Conservation (phyloP, 2,113 vertebrate genomes). For the Centropus bengalensis region DNA sequence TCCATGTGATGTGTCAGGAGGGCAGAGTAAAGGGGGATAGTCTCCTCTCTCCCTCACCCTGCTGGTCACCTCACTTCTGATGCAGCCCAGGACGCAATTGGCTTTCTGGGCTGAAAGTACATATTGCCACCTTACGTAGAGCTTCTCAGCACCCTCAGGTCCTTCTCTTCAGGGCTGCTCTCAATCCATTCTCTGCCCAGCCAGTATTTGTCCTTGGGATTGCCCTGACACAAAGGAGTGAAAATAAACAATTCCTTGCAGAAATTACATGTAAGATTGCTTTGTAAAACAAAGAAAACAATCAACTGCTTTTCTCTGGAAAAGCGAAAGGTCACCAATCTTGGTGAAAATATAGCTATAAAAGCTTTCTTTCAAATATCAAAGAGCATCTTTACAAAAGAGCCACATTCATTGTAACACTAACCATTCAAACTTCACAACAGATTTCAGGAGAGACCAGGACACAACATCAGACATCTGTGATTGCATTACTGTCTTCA, state of each 20-base stretch:
- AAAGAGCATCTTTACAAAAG: slow-evolving; percentile 35
- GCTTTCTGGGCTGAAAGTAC: no score
- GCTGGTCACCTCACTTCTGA: no score
- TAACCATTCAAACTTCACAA: slow-evolving; percentile 48
- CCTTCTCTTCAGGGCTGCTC: no score
- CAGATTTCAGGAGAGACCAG: slow-evolving; percentile 38
- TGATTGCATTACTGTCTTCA: background rate
- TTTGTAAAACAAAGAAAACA: slow-evolving; percentile 30
- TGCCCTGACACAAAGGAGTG: background rate
- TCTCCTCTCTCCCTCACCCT: no score
- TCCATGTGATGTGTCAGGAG: no score
- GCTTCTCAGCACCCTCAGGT: no score
- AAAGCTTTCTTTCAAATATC: slow-evolving; percentile 41
- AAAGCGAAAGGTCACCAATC: slow-evolving; percentile 45
- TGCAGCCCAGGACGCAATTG: no score
- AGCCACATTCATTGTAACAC: background rate
- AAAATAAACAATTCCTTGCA: slow-evolving; percentile 39
- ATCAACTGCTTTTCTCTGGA: slow-evolving; percentile 22
- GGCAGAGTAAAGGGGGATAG: no score
- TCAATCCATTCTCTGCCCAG: no score
- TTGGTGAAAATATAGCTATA: slow-evolving; percentile 39
- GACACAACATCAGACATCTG: slow-evolving; percentile 44
- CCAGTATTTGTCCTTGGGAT: no score
- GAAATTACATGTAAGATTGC: slow-evolving; percentile 20
- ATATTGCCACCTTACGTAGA: no score